Evolutionary conservation across 1,140 invertebrate genomes (phyloP), one percentile per base, ranked within the genome.

Genomic region (Hermatobates lingyangjiaoensis): DNA sequence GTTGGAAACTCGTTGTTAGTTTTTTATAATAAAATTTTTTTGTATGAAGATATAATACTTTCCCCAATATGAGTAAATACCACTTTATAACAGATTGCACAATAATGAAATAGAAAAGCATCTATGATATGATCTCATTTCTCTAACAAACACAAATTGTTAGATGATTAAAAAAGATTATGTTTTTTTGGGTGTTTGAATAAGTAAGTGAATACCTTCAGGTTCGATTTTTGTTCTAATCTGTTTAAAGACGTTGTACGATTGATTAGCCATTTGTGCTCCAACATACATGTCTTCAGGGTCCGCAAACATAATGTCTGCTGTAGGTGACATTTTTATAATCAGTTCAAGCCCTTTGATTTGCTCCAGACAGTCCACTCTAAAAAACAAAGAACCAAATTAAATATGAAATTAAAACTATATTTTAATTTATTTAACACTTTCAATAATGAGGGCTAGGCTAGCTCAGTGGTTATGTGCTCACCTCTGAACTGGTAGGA

Each of bases 211-310:
- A 47, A n/a, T 48, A 58, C 57, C 49, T 40, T 63, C 59, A 10
- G 63, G 61, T 59, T 76, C 72, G 51, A 74, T 71, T 53, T 72
- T 71, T 50, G 80, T 79, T 40, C 81, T 72, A 49, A 82, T 74
- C 59, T 83, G 74, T 34, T 74, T 79, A 60, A 83, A 77, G 1
- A 81, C 69, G 0, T 70, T 70, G 54, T 78, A 77, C 52, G 76
- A 71, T 54, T 76, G 67, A 50, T 75, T 75, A 21, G 72, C 69
- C 30, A 75, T 71, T 28, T 80, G 76, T 23, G 74, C 79, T 12
- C 81, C 86, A 3, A 88, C 72, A 62, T 87, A 90, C 73, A 88
- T 79, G 57, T 84, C 81, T 60, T 87, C 84, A 1, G 86, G 81
- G 60, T 90, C 86, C 1, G 83, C 74, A 14, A 80, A 78, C 18